Conservation (phyloP, 2,888 invertebrate species). For the Eugnorisma glareosa region DNA sequence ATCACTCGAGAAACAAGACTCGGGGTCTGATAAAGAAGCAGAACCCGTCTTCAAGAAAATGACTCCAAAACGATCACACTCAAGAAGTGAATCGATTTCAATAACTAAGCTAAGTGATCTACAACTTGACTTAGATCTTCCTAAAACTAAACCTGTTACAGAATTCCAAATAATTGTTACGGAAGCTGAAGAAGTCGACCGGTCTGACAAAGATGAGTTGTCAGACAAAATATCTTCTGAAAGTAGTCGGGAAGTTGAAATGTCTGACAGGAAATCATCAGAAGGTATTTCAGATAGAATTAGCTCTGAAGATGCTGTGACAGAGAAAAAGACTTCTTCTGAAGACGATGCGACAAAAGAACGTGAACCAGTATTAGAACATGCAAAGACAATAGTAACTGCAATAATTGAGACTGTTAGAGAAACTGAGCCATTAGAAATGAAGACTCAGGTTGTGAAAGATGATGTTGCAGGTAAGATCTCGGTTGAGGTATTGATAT, state of each 20-base stretch:
- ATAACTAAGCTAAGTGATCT: constrained; percentile 86
- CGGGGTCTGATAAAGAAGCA: constrained; percentile 82
- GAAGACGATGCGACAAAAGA: constrained; percentile 83
- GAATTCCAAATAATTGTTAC: constrained; percentile 87
- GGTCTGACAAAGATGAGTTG: constrained; percentile 86
- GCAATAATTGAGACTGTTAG: constrained; percentile 67
- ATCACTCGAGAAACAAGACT: constrained; percentile 83
- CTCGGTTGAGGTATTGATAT: background rate
- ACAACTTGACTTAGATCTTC: constrained; percentile 76
- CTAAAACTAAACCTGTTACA: constrained; percentile 79
- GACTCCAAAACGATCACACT: constrained; percentile 85
- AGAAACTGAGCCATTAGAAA: constrained; percentile 72
- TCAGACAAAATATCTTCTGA: constrained; percentile 90
- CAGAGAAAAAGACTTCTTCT: constrained; percentile 88
- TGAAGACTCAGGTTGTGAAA: constrained; percentile 70
- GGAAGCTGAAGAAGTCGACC: constrained; percentile 87
- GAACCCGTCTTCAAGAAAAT: constrained; percentile 87
- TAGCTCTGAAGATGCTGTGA: constrained; percentile 89
- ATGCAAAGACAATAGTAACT: constrained; percentile 70
- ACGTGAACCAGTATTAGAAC: constrained; percentile 68
- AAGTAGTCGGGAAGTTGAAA: constrained; percentile 88
- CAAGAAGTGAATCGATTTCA: constrained; percentile 87
- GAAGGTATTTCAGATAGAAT: constrained; percentile 89
- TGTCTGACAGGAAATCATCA: constrained; percentile 88
- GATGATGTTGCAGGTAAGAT: constrained; percentile 76